These are phyloP conservation scores for Columba livia DNA, from an alignment of 2,113 vertebrate genomes.

Conservation along the genomic window DNA sequence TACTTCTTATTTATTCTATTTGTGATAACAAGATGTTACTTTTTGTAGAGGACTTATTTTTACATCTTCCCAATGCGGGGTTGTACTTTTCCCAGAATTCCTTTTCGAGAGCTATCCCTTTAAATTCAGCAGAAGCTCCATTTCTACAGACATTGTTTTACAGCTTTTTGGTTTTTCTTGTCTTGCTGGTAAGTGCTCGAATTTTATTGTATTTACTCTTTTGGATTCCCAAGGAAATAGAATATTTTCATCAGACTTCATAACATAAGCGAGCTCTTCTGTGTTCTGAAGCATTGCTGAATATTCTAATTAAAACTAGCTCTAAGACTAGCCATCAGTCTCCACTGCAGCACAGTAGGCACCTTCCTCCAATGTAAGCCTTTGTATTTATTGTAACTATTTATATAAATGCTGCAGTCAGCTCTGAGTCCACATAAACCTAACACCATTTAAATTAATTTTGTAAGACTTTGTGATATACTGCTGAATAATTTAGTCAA, in stretches of 20 bases:
- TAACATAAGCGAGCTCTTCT: background rate
- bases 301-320: background rate
- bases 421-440: background rate
- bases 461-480: constrained; percentile 4
- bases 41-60: background rate
- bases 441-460: constrained; percentile 9
- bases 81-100: constrained; percentile 3
- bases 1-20: background rate
- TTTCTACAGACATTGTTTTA: background rate
- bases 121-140: background rate
- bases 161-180: background rate
- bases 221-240: background rate
- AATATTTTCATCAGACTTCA: background rate
- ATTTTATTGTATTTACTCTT: constrained; percentile 19
- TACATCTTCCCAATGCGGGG: background rate
- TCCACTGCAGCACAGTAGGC: background rate
- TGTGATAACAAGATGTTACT: background rate
- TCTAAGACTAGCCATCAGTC: background rate
- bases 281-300: background rate
- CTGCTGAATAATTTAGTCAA: constrained; percentile 29
- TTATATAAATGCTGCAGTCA: constrained; percentile 3
- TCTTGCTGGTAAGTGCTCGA: background rate
- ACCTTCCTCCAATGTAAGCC: background rate
- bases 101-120: background rate
- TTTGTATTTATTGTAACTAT: constrained; percentile 7